Conservation (phyloP, 2,113 vertebrate genomes). For the Lagopus leucura region DNA sequence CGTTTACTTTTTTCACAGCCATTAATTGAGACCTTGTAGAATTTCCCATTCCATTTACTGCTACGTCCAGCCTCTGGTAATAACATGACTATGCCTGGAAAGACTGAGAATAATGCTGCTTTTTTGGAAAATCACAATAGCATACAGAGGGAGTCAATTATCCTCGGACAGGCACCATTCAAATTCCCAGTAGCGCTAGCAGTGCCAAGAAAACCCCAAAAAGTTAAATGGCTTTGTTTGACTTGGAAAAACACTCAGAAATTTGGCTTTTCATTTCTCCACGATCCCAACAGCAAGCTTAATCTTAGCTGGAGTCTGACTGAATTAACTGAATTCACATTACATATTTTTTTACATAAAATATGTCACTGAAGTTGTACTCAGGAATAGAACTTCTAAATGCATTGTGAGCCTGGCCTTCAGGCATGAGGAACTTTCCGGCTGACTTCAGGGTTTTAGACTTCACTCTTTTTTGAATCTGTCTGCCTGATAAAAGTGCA, state of each 20-base stretch:
- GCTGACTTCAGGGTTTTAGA: background rate
- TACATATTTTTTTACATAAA: background rate
- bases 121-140: slow-evolving; percentile 54
- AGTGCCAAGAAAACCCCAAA: slow-evolving; percentile 61
- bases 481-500: background rate
- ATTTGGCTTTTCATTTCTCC: slow-evolving; percentile 30
- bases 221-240: slow-evolving; percentile 46
- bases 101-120: slow-evolving; percentile 50
- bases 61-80: background rate
- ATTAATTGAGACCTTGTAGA: slow-evolving; percentile 14
- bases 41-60: slow-evolving; percentile 9
- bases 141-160: slow-evolving; percentile 35
- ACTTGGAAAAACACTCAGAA: slow-evolving; percentile 45
- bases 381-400: background rate
- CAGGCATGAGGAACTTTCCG: background rate
- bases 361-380: background rate
- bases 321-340: slow-evolving; percentile 20
- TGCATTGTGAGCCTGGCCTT: background rate
- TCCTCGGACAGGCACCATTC: slow-evolving; percentile 3
- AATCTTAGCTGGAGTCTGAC: slow-evolving; percentile 5
- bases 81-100: slow-evolving; percentile 44
- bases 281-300: slow-evolving; percentile 1
- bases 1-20: background rate
- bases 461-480: background rate
- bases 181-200: slow-evolving; percentile 37